Percentiles rank a stretch among this genome's conserved stretches.
phyloP scores from a whole-genome alignment of 2,888 invertebrate genomes.

The Drosophila monieri region DNA sequence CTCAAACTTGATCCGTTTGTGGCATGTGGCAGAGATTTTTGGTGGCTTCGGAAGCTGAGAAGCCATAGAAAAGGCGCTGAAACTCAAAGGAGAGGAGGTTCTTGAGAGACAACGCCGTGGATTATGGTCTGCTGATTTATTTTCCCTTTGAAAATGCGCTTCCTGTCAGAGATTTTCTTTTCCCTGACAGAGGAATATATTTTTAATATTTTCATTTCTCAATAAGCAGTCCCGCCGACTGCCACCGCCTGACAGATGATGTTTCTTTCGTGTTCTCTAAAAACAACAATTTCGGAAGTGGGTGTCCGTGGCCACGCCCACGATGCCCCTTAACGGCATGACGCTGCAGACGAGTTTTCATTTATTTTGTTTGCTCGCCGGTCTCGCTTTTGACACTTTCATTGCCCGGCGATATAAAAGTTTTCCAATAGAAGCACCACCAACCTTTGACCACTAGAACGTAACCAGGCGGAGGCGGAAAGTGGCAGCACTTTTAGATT shows the following conservation, averaged over 20 bases:
- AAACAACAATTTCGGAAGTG: slow-evolving; percentile 26
- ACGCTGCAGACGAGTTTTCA: slow-evolving; percentile 43
- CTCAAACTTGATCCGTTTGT: slow-evolving; percentile 23
- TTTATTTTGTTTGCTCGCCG: slow-evolving; percentile 19
- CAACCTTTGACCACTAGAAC: slow-evolving; percentile 18
- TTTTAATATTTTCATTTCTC: slow-evolving; percentile 45
- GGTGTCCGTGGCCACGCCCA: slow-evolving; percentile 9
- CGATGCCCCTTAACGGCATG: slow-evolving; percentile 49
- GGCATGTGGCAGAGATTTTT: slow-evolving; percentile 31
- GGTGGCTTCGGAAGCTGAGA: background rate
- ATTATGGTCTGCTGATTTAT: slow-evolving; percentile 38
- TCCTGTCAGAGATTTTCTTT: slow-evolving; percentile 4
- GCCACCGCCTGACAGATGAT: slow-evolving; percentile 26
- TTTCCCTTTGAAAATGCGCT: slow-evolving; percentile 24
- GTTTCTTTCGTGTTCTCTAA: slow-evolving; percentile 29
- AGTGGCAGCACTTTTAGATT: slow-evolving; percentile 19
- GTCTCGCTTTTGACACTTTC: slow-evolving; percentile 21
- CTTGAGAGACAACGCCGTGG: slow-evolving; percentile 29
- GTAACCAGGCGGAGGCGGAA: slow-evolving; percentile 13
- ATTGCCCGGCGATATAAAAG: slow-evolving; percentile 18
- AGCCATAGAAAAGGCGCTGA: slow-evolving; percentile 19
- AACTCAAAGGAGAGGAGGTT: slow-evolving; percentile 1
- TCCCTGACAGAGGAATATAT: slow-evolving; percentile 25
- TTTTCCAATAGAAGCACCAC: slow-evolving; percentile 21
- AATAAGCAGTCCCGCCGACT: slow-evolving; percentile 34